These are phyloP conservation scores for Crioceris asparagi DNA, from an alignment of 2,888 invertebrate genomes.

Conservation along the genomic window DNA sequence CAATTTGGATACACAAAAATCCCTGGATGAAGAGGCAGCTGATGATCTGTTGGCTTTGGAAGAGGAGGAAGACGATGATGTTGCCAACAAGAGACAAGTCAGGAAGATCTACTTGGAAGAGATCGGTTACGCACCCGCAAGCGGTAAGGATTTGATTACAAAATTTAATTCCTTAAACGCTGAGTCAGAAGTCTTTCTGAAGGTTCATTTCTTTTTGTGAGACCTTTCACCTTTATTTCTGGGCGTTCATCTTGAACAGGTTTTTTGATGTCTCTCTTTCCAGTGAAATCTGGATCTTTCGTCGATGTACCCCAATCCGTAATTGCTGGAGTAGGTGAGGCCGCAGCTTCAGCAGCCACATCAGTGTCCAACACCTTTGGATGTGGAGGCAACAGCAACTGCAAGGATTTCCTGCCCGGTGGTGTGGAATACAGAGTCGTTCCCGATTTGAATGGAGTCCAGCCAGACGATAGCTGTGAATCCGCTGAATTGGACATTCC, in stretches of 20 bases:
- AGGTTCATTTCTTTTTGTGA: no score
- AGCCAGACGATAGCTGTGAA: constrained; percentile 16
- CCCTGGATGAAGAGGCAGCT: constrained; percentile 29
- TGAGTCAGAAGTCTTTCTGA: no score
- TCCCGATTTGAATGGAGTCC: constrained; percentile 16
- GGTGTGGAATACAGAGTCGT: constrained; percentile 23
- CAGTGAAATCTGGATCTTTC: constrained; percentile 18
- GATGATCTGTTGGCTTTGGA: constrained; percentile 28
- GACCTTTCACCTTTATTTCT: no score
- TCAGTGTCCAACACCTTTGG: not conserved
- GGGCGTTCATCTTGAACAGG: no score
- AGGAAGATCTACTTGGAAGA: constrained; percentile 35
- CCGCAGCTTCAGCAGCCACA: not conserved
- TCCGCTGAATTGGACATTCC: constrained; percentile 10
- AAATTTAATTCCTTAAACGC: no score
- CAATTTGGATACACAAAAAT: constrained; percentile 6
- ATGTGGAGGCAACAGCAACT: constrained; percentile 4
- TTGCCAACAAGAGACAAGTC: constrained; percentile 8
- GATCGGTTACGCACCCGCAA: constrained; percentile 39
- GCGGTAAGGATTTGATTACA: constrained; percentile 25
- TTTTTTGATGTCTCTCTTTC: no score
- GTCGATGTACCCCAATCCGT: constrained; percentile 16
- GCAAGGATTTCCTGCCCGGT: constrained; percentile 25
- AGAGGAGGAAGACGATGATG: constrained; percentile 18
- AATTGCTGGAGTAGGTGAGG: not conserved